These are phyloP conservation scores for Eilema depressum DNA, from an alignment of 2,888 invertebrate species.

Conservation along the genomic window DNA sequence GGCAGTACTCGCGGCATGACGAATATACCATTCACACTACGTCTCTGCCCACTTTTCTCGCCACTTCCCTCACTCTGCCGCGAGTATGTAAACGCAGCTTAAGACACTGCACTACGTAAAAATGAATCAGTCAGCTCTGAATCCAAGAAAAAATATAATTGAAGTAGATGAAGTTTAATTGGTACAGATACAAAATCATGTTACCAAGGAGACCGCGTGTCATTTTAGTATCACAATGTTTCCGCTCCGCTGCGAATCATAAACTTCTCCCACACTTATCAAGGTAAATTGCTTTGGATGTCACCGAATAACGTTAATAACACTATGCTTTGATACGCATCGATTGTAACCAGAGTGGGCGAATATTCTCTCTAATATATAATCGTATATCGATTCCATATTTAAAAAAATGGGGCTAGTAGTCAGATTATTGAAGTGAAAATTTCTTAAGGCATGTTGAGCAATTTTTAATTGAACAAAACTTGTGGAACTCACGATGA, in stretches of 20 bases:
- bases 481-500: too few species aligned
- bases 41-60: too few species aligned
- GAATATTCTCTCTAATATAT: not conserved
- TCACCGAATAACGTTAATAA: not conserved
- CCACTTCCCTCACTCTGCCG: too few species aligned
- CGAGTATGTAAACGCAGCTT: too few species aligned
- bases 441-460: too few species aligned
- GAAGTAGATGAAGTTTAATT: not conserved
- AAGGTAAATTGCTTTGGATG: slow-evolving; percentile 6
- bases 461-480: too few species aligned
- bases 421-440: too few species aligned
- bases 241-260: not conserved
- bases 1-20: too few species aligned
- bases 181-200: slow-evolving; percentile 6
- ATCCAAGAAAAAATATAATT: not conserved
- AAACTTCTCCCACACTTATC: slow-evolving; percentile 17
- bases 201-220: not conserved
- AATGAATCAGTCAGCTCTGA: not conserved
- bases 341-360: not conserved
- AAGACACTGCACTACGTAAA: not conserved
- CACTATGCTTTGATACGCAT: not conserved
- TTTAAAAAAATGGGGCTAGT: too few species aligned
- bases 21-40: too few species aligned
- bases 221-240: not conserved
- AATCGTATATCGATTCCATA: not conserved